These are phyloP conservation scores for Pollachius pollachius DNA, from an alignment of 2,113 vertebrate species.

Conservation along the genomic window DNA sequence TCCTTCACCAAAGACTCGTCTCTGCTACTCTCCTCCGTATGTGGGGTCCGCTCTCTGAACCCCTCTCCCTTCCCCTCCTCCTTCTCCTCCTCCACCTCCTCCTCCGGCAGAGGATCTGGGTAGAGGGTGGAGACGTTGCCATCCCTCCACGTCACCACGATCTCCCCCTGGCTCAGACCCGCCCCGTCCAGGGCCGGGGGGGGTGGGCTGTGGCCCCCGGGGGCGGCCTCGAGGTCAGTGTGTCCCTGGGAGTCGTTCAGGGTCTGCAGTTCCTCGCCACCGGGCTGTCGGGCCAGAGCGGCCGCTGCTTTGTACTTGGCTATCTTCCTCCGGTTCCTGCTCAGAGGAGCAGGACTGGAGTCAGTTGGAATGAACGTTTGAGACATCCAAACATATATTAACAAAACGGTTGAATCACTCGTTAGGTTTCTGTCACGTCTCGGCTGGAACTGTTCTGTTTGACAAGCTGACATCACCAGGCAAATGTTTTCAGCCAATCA, in stretches of 20 bases:
- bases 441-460: too few species aligned
- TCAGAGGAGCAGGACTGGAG: neutral
- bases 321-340: conserved; percentile 78
- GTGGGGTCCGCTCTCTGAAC: neutral
- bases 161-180: conserved; percentile 48
- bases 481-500: too few species aligned
- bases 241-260: conserved; percentile 38
- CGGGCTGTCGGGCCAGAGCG: neutral
- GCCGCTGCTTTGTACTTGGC: conserved; percentile 39
- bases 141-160: conserved; percentile 75
- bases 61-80: conserved; percentile 13
- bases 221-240: neutral
- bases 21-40: neutral
- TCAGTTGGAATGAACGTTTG: neutral
- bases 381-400: too few species aligned
- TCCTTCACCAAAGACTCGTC: neutral
- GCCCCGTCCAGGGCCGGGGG: conserved; percentile 16
- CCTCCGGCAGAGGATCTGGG: conserved; percentile 15
- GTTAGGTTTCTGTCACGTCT: too few species aligned
- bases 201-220: conserved; percentile 3
- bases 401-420: too few species aligned
- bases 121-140: conserved; percentile 69
- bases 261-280: conserved; percentile 40
- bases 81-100: conserved; percentile 36
- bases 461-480: too few species aligned